Percentiles rank a stretch among this genome's conserved stretches.
These are phyloP conservation scores for Amphibalanus amphitrite DNA, from an alignment of 1,140 invertebrate genomes.

Conservation along the genomic window DNA sequence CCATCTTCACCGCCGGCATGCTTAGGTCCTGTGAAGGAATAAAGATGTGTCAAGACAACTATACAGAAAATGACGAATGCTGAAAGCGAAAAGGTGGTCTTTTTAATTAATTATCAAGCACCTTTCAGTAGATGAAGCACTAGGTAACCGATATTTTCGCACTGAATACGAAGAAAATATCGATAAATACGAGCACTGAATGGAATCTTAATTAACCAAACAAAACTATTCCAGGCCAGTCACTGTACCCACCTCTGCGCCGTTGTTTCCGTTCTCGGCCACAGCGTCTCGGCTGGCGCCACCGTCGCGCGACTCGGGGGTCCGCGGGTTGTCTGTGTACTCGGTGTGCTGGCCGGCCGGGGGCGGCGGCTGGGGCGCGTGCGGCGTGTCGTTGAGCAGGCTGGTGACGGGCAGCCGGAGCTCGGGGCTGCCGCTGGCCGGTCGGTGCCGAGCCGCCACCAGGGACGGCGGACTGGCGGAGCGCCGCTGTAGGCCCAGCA, in stretches of 20 bases:
- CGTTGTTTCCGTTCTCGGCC: neutral
- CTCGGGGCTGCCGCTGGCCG: neutral
- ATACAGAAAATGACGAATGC: no score
- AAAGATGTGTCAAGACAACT: no score
- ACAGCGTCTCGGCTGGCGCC: neutral
- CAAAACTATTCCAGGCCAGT: no score
- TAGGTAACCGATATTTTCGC: no score
- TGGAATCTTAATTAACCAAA: no score
- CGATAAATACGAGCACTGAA: no score
- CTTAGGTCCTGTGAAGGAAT: neutral
- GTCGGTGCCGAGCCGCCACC: neutral
- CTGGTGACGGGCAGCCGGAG: neutral
- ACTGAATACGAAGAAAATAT: no score
- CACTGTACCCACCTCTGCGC: neutral
- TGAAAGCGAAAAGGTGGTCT: no score
- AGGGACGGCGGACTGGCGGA: neutral
- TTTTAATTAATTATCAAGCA: no score
- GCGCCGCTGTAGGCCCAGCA: neutral
- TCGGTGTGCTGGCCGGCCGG: neutral
- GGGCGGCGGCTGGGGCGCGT: no score
- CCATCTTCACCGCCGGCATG: neutral
- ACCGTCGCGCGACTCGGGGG: neutral
- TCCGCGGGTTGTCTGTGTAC: neutral
- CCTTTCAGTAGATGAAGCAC: no score
- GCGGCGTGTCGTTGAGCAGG: neutral